These are phyloP conservation scores for Trypoxylus dichotomus DNA, from an alignment of 1,140 invertebrate genomes.

Conservation along the genomic window DNA sequence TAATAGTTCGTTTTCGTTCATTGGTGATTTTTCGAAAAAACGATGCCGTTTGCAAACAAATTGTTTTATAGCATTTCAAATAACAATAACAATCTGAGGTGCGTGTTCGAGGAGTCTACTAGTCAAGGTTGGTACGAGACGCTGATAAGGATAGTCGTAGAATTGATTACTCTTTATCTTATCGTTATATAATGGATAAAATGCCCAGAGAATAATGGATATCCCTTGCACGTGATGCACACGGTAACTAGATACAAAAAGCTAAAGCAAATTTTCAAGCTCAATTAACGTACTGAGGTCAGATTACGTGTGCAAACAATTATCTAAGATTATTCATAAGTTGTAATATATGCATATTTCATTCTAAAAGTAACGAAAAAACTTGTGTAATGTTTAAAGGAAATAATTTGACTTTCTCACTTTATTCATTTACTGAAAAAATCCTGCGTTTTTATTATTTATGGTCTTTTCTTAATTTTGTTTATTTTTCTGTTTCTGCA, in stretches of 20 bases:
- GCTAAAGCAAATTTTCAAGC: not conserved
- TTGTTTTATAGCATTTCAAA: conserved; percentile 5
- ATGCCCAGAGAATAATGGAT: not conserved
- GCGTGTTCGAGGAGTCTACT: not conserved
- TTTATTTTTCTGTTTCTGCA: too few species aligned
- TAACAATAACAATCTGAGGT: conserved; percentile 14
- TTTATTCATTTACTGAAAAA: too few species aligned
- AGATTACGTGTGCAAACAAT: too few species aligned
- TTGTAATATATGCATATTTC: too few species aligned
- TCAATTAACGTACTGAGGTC: not conserved
- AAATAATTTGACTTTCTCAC: too few species aligned
- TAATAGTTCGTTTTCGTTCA: conserved; percentile 9
- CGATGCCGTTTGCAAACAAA: conserved; percentile 10
- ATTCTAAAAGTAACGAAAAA: too few species aligned
- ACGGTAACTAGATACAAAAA: not conserved
- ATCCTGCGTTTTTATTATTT: not conserved
- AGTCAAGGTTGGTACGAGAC: conserved; percentile 11
- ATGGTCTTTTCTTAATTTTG: too few species aligned
- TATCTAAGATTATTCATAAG: too few species aligned
- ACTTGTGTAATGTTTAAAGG: too few species aligned
- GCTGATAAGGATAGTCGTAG: not conserved
- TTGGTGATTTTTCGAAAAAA: conserved; percentile 9
- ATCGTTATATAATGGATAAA: not conserved
- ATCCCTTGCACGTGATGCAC: not conserved
- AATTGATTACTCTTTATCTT: conserved; percentile 18